phyloP scores from a whole-genome alignment of 2,888 invertebrate genomes.

The Diloba caeruleocephala region DNA sequence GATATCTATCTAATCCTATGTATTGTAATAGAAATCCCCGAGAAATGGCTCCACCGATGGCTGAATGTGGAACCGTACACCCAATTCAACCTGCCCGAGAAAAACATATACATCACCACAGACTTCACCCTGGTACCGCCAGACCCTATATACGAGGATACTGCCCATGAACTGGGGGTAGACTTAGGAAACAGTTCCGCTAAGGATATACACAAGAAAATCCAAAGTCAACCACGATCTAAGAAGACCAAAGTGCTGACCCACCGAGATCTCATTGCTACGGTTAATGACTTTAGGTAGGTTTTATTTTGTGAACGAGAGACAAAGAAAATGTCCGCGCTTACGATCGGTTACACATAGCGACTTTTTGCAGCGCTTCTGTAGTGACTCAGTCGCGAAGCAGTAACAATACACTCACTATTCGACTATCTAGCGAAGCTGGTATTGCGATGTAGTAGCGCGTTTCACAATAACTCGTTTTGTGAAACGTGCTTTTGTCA shows the following conservation, averaged over 20 bases:
- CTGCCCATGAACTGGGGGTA: conserved; percentile 66
- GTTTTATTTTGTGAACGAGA: conserved; percentile 2
- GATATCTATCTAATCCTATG: background rate
- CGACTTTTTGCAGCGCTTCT: too few species aligned
- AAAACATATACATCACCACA: conserved; percentile 92
- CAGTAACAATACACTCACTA: too few species aligned
- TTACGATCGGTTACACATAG: too few species aligned
- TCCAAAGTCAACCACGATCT: conserved; percentile 41
- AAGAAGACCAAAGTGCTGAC: conserved; percentile 60
- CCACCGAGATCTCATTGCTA: conserved; percentile 76
- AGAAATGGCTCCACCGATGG: conserved; percentile 91
- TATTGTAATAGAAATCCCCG: conserved; percentile 87
- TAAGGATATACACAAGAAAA: conserved; percentile 77
- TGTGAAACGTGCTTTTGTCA: too few species aligned
- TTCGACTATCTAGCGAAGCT: too few species aligned
- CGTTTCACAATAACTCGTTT: too few species aligned
- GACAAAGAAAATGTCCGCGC: too few species aligned
- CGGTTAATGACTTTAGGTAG: conserved; percentile 82
- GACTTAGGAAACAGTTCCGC: conserved; percentile 66
- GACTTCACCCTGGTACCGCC: conserved; percentile 91
- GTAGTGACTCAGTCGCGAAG: too few species aligned
- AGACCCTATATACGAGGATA: conserved; percentile 69
- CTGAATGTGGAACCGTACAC: conserved; percentile 84
- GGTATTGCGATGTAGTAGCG: too few species aligned
- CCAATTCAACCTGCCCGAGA: conserved; percentile 91